These are phyloP conservation scores for Hyla sarda DNA, from an alignment of 2,113 vertebrate genomes.

Conservation along the genomic window DNA sequence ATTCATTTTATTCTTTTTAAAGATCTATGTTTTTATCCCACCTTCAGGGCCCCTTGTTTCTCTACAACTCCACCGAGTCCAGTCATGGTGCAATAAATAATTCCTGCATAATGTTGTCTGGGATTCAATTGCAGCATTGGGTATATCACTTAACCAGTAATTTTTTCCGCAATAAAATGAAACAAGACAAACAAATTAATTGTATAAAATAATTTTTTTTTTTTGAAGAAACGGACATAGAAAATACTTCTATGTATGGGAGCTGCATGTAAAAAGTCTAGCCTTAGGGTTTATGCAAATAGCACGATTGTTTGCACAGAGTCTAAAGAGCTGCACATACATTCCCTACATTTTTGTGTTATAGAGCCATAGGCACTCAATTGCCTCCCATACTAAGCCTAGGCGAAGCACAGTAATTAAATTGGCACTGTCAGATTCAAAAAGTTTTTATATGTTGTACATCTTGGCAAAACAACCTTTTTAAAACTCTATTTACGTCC, in stretches of 20 bases:
- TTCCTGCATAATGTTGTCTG: background rate
- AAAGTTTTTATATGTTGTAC: no score
- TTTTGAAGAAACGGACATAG: background rate
- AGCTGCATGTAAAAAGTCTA: background rate
- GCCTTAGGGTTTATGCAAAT: background rate
- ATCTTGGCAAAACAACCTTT: no score
- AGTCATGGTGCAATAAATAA: slow-evolving; percentile 35
- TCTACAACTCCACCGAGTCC: slow-evolving; percentile 40
- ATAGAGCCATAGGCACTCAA: no score
- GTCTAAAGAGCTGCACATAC: no score
- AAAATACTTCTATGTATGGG: no score
- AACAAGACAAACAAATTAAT: background rate
- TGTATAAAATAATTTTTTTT: background rate
- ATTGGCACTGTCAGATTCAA: no score
- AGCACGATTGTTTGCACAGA: background rate
- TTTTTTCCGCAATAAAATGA: slow-evolving; percentile 8
- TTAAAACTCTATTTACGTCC: no score
- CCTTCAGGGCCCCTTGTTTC: slow-evolving; percentile 41
- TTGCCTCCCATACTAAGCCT: no score
- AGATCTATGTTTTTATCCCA: slow-evolving; percentile 29
- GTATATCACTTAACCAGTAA: slow-evolving; percentile 17
- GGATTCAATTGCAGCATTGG: background rate
- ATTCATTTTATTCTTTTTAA: slow-evolving; percentile 49
- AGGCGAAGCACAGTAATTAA: no score
- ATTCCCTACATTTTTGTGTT: no score